phyloP scores from a whole-genome alignment of 2,888 invertebrate genomes.

The Colletes collaris region DNA sequence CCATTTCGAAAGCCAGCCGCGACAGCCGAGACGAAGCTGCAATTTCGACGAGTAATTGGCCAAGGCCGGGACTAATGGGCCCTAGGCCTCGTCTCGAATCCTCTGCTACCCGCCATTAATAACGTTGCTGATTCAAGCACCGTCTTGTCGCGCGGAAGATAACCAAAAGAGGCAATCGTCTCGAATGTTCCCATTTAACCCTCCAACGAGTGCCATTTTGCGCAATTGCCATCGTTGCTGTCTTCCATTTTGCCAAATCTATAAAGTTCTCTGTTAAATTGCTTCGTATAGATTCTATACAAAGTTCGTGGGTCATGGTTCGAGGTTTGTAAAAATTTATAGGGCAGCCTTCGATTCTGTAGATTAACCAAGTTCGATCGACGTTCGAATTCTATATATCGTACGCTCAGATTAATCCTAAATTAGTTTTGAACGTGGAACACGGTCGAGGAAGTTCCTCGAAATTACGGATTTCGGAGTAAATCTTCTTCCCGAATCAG shows the following conservation, averaged over 20 bases:
- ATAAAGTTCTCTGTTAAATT: too few relatives aligned
- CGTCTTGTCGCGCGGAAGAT: conserved; percentile 12
- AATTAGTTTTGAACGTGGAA: conserved; percentile 8
- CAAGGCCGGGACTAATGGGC: conserved; percentile 37
- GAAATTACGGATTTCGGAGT: conserved; percentile 1
- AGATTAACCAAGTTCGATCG: not conserved
- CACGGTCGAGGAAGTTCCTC: not conserved
- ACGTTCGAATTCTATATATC: not conserved
- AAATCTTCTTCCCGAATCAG: not conserved
- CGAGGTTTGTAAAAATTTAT: too few relatives aligned
- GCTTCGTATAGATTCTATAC: too few relatives aligned
- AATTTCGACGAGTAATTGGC: conserved; percentile 2
- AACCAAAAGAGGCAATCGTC: conserved; percentile 33
- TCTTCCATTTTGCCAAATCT: too few relatives aligned
- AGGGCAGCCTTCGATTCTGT: too few relatives aligned
- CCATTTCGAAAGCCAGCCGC: not conserved
- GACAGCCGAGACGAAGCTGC: not conserved
- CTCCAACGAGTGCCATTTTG: too few relatives aligned
- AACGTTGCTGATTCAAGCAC: conserved; percentile 30
- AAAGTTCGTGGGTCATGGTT: too few relatives aligned
- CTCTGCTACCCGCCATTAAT: conserved; percentile 33
- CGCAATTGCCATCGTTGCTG: too few relatives aligned
- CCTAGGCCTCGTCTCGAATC: conserved; percentile 3
- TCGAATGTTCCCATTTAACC: not conserved
- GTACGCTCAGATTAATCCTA: not conserved